Percentiles rank a stretch among this genome's conserved stretches.
phyloP scores from a whole-genome alignment of 1,140 invertebrate species.

The Drosophila subobscura region DNA sequence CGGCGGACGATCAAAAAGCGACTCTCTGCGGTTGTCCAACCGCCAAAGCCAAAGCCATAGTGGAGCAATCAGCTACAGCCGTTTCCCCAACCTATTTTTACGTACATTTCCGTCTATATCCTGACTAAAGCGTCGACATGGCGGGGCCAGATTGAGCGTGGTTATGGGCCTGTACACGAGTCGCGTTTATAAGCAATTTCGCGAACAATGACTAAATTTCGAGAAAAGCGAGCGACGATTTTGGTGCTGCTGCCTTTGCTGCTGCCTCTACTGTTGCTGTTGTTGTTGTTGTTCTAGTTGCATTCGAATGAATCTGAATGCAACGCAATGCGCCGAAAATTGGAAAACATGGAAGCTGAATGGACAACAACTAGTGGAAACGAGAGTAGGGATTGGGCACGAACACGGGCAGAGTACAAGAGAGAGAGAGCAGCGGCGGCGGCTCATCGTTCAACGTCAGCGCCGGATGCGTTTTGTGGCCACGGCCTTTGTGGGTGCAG shows the following conservation, averaged over 20 bases:
- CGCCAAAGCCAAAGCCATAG: slow-evolving; percentile 39
- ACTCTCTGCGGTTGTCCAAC: slow-evolving; percentile 46
- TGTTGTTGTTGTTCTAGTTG: slow-evolving; percentile 13
- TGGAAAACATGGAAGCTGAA: slow-evolving; percentile 74
- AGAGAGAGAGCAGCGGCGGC: slow-evolving; percentile 20
- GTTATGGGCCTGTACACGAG: slow-evolving; percentile 18
- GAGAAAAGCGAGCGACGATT: slow-evolving; percentile 32
- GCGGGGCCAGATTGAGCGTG: slow-evolving; percentile 60
- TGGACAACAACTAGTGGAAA: slow-evolving; percentile 34
- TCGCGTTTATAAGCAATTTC: slow-evolving; percentile 74
- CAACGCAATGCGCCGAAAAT: slow-evolving; percentile 69
- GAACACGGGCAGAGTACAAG: slow-evolving; percentile 1
- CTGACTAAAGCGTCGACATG: slow-evolving; percentile 56
- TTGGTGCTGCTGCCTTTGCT: slow-evolving; percentile 9
- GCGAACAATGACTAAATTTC: slow-evolving; percentile 80
- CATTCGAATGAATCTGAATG: slow-evolving; percentile 63
- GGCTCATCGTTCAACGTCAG: slow-evolving; percentile 73
- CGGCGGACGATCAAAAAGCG: slow-evolving; percentile 58
- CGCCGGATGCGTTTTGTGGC: slow-evolving; percentile 67
- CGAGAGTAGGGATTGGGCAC: slow-evolving; percentile 12
- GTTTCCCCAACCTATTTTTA: not conserved
- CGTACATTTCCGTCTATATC: slow-evolving; percentile 1
- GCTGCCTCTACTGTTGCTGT: slow-evolving; percentile 11
- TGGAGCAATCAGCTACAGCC: slow-evolving; percentile 40
- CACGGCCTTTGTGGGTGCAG: slow-evolving; percentile 68